phyloP scores from a whole-genome alignment of 2,797 vertebrate genomes.

The Helicolenus hilgendorfi region DNA sequence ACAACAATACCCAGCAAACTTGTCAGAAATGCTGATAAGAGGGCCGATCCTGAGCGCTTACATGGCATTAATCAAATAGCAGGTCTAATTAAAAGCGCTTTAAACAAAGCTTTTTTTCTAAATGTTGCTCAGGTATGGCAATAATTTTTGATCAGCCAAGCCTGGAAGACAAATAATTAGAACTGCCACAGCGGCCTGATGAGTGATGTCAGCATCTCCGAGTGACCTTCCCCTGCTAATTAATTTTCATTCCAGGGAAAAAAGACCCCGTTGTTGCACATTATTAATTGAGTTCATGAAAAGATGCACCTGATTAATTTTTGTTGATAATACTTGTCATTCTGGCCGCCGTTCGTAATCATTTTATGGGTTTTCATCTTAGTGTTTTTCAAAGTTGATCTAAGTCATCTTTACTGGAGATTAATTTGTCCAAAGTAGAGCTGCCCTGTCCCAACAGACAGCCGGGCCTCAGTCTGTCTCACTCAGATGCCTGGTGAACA shows the following conservation, averaged over 20 bases:
- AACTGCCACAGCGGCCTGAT: conserved; percentile 99
- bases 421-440: conserved; percentile 92
- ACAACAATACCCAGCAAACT: conserved; percentile 96
- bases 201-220: conserved; percentile 99
- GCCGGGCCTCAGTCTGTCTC: conserved; percentile 67
- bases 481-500: conserved; percentile 64
- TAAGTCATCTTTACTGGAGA: conserved; percentile 95
- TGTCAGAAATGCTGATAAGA: conserved; percentile 99
- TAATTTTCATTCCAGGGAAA: conserved; percentile 99
- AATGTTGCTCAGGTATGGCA: conserved; percentile 99
- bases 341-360: conserved; percentile 96
- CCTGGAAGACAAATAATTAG: conserved; percentile 99
- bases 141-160: conserved; percentile 99
- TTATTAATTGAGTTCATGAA: conserved; percentile 99
- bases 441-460: conserved; percentile 76
- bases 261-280: conserved; percentile 99
- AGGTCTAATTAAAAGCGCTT: conserved; percentile 99
- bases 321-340: conserved; percentile 99
- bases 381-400: conserved; percentile 97
- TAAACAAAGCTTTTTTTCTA: conserved; percentile 98
- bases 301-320: conserved; percentile 99
- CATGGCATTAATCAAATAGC: conserved; percentile 99
- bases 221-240: conserved; percentile 99
- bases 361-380: conserved; percentile 99
- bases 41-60: conserved; percentile 96